phyloP scores from a whole-genome alignment of 2,797 vertebrate genomes.

The Spatula versicolor region DNA sequence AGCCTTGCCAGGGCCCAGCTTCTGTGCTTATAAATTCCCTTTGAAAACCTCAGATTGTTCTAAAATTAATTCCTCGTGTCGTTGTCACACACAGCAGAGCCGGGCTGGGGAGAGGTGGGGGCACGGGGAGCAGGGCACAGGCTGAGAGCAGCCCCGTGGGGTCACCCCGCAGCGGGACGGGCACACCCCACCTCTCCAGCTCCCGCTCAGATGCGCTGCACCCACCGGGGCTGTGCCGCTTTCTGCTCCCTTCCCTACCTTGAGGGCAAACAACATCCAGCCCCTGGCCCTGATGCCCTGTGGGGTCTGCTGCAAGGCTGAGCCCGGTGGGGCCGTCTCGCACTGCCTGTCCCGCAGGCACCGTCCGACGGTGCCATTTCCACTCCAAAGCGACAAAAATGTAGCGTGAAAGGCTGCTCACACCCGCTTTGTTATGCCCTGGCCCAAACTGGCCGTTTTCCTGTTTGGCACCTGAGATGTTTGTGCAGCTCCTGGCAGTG shows the following conservation, averaged over 20 bases:
- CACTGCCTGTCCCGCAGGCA: fast-evolving
- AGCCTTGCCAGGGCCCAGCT: neutral
- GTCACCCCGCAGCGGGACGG: neutral
- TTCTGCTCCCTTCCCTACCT: neutral
- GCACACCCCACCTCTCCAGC: neutral
- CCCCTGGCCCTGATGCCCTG: fast-evolving
- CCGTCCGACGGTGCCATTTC: no score
- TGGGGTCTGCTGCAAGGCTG: neutral
- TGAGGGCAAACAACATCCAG: neutral
- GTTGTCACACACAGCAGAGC: neutral
- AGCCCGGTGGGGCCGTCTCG: fast-evolving
- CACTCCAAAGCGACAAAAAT: neutral
- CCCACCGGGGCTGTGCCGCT: neutral
- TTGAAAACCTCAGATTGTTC: neutral
- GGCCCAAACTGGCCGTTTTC: fast-evolving
- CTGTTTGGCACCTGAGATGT: fast-evolving
- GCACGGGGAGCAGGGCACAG: fast-evolving
- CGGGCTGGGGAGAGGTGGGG: neutral
- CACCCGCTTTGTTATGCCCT: neutral
- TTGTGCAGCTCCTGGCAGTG: neutral
- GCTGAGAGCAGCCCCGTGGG: neutral
- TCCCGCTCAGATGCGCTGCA: fast-evolving
- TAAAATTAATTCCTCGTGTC: neutral
- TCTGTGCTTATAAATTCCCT: neutral
- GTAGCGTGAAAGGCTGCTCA: neutral